Conservation (phyloP, 2,797 vertebrate genomes). For the Rhinella marina region DNA sequence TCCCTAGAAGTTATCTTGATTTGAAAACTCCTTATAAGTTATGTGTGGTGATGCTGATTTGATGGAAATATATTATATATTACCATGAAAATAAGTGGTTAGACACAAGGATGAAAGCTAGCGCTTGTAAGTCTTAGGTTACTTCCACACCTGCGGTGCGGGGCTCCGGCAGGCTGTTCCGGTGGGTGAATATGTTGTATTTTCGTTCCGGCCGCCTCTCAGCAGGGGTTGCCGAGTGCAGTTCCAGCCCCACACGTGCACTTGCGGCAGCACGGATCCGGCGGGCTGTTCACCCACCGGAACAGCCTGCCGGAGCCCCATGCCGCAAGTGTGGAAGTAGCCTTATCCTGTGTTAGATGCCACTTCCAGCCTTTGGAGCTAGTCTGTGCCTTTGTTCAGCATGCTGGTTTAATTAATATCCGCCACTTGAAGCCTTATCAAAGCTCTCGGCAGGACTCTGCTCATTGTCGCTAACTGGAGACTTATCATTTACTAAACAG, state of each 20-base stretch:
- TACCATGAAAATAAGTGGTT: conserved; percentile 1
- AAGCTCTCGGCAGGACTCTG: conserved; percentile 42
- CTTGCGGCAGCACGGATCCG: too few relatives aligned
- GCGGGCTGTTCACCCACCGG: too few relatives aligned
- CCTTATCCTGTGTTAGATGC: conserved; percentile 4
- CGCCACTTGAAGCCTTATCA: conserved; percentile 42
- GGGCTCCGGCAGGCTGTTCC: too few relatives aligned
- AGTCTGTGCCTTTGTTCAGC: conserved; percentile 33
- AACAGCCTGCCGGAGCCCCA: too few relatives aligned
- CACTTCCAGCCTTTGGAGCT: conserved; percentile 30
- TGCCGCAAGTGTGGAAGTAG: too few relatives aligned
- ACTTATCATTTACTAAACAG: conserved; percentile 81
- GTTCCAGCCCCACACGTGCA: too few relatives aligned
- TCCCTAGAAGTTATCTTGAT: not conserved
- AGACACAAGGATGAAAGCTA: conserved; percentile 14
- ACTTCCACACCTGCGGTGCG: too few relatives aligned
- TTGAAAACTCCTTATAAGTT: not conserved
- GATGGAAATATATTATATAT: not conserved
- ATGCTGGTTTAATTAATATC: conserved; percentile 52
- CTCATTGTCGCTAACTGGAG: conserved; percentile 70
- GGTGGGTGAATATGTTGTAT: too few relatives aligned
- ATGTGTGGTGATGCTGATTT: not conserved
- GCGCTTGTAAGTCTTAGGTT: not conserved
- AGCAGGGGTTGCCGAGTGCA: too few relatives aligned
- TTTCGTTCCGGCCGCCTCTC: too few relatives aligned